Conservation (phyloP, 2,797 vertebrate species). For the Garrulus glandarius region DNA sequence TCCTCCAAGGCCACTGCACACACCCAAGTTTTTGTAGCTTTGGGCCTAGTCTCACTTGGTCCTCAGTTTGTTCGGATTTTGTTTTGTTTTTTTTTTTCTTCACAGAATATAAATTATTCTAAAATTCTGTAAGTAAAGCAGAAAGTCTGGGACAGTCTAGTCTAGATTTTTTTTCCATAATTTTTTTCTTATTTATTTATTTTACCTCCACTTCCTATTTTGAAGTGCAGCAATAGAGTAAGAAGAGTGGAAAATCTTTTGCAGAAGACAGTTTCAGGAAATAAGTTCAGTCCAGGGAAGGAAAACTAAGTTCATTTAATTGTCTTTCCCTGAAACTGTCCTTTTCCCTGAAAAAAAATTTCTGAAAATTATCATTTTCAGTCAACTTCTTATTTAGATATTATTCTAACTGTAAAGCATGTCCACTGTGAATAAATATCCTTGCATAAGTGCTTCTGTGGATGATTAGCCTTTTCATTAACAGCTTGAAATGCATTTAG, state of each 20-base stretch:
- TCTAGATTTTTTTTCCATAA: accelerated
- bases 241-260: not conserved
- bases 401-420: not conserved
- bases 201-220: not conserved
- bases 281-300: not conserved
- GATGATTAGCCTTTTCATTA: not conserved
- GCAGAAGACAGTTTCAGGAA: not conserved
- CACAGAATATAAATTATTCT: not conserved
- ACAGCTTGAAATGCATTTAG: not conserved
- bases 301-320: not conserved
- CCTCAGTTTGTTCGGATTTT: not conserved
- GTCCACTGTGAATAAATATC: not conserved
- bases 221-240: not conserved
- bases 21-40: not conserved
- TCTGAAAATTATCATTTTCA: not conserved
- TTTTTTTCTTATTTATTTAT: not conserved
- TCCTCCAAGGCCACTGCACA: not conserved
- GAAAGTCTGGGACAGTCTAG: not conserved
- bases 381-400: not conserved
- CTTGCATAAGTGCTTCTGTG: not conserved
- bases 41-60: not conserved
- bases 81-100: not conserved
- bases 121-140: not conserved
- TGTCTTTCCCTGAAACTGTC: not conserved
- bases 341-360: not conserved